phyloP scores from a whole-genome alignment of 2,797 vertebrate species.

The Clarias laeviceps region DNA sequence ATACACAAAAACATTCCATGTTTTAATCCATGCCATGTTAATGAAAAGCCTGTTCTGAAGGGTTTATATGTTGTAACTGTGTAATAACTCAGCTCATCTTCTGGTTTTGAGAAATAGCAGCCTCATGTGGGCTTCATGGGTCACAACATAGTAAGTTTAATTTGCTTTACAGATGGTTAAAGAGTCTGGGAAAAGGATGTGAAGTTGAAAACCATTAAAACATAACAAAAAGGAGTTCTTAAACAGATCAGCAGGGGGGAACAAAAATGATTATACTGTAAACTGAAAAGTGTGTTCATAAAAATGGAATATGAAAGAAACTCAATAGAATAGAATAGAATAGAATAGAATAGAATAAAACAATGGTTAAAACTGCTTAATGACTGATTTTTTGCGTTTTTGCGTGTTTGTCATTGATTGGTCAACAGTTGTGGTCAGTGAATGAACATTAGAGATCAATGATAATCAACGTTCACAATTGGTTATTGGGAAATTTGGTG shows the following conservation, averaged over 20 bases:
- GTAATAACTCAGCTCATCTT: no score
- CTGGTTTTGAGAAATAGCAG: not conserved
- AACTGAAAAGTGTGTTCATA: not conserved
- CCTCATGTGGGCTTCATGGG: constrained; percentile 6
- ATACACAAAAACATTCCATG: not conserved
- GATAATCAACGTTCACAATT: not conserved
- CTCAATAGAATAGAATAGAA: not conserved
- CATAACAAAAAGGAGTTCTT: constrained; percentile 49
- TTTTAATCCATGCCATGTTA: not conserved
- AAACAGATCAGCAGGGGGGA: not conserved
- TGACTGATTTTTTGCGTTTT: no score
- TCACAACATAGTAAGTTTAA: not conserved
- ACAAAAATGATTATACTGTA: not conserved
- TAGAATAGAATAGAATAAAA: not conserved
- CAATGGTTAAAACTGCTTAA: not conserved
- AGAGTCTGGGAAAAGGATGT: constrained; percentile 31
- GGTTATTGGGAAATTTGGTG: not conserved
- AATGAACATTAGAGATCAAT: not conserved
- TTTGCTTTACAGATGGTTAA: constrained; percentile 15
- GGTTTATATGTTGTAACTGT: not conserved
- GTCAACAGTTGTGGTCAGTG: not conserved
- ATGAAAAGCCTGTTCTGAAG: not conserved
- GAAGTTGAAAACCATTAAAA: constrained; percentile 45
- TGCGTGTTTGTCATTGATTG: no score
- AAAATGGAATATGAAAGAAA: no score